Base-by-base conservation (phyloP, 2,888 invertebrate species). In the Athalia cordata region DNA sequence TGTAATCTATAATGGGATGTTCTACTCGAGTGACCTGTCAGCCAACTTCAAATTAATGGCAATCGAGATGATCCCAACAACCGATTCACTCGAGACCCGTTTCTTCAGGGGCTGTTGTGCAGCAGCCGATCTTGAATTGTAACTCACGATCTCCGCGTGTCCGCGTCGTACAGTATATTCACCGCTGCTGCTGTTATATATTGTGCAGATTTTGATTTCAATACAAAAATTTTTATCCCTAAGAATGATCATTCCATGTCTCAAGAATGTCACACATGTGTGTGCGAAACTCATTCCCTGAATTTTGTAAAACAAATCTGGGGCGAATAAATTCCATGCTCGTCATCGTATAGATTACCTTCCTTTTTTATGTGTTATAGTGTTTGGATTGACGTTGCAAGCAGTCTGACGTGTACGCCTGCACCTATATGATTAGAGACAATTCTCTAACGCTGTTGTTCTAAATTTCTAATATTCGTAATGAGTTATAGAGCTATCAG, bases 11-110 rank as follows among this genome's bases (percentile, higher is more conserved):
- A 89, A 89, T 89, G 87, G 88, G 88, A 83, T 86, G 88, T 89
- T 89, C 87, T 88, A 89, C 88, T 87, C 89, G 87, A 88, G 87
- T 89, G 88, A 89, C 89, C 89, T 89, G 89, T 89, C 89, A 85
- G 88, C 84, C 82, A 84, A 77, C 75, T 81, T 83, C 85, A 86
- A 89, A 89, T 89, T 89, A 89, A 90, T 90, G 89, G 89, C 89
- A 85, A 85, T 85, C 86, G 89, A 89, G 89, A 90, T 89, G 81
- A 86, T 74, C 50, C 50, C 50, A 29, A 29, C 29, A 29, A 85
- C 84, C 83, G 83, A 80, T 80, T 81, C 82, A 82, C 83, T 79
- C 80, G 78, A 77, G 67, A 66, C 59, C 29, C 29, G 29, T 29
- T 29, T 29, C 29, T 29, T 29, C 29, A 29, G 29, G 29, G 29